Percentiles rank a stretch among this genome's conserved stretches.
These are phyloP conservation scores for Indri indri DNA, from an alignment of 2,113 vertebrate genomes.

Conservation along the genomic window DNA sequence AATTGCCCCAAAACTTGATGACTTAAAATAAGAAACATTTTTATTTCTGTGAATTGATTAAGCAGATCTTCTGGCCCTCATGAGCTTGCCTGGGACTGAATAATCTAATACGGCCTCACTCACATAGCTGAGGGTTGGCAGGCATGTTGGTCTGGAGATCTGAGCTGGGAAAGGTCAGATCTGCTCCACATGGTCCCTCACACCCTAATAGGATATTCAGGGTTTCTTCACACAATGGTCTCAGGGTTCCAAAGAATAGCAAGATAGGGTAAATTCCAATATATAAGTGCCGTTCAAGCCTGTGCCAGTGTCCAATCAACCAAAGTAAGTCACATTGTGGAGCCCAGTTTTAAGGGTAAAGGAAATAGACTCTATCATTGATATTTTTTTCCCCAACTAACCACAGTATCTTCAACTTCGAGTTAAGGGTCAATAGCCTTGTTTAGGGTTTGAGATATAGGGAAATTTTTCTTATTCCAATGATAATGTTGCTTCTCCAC, in stretches of 20 bases:
- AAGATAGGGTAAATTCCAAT: neutral
- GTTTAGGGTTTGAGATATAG: neutral
- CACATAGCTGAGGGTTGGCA: neutral
- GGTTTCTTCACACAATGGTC: neutral
- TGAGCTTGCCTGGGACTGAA: neutral
- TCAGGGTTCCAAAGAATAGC: neutral
- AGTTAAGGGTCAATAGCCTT: neutral
- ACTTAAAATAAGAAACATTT: neutral
- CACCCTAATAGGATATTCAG: neutral
- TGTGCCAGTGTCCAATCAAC: neutral
- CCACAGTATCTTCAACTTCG: neutral
- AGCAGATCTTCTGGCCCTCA: neutral
- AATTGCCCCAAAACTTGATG: neutral
- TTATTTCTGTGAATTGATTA: neutral
- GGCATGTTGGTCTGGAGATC: neutral
- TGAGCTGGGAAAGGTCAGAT: neutral
- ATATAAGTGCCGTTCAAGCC: neutral
- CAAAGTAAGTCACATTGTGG: neutral
- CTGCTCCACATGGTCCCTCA: neutral
- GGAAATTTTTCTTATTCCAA: neutral
- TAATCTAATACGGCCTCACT: neutral
- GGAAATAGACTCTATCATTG: neutral
- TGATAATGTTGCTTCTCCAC: neutral
- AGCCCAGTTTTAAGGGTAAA: neutral
- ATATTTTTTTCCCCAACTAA: neutral